Evolutionary conservation across 2,888 invertebrate species (phyloP), one percentile per base, ranked within the genome.

Genomic region (Sylvicola cinctus): DNA sequence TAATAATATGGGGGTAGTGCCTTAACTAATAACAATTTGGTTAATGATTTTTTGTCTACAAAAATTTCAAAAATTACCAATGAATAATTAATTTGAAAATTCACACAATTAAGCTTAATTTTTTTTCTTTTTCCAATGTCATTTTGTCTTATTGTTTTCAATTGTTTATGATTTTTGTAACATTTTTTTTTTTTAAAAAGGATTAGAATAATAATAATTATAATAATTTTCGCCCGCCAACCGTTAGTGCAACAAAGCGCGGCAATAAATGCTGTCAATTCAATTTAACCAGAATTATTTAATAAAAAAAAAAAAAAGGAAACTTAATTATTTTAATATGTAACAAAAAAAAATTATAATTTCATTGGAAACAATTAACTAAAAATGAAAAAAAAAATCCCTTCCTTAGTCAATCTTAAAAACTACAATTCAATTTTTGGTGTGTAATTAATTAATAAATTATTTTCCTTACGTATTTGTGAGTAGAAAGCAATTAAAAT

Each of bases 191-290:
- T 26, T 33, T 12, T 33, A 11, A 15, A 26, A 27, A 16, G 16
- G 17, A 29, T 28, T 17, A 28, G 29, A 35, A 35, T 31, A 26
- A 29, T 13, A n/a, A 20, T 29, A 11, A 28, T 26, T 34, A 29
- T 16, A 16, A 13, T 20, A 29, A 32, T 25, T 34, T 32, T 30
- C 33, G 31, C 38, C 38, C 38, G 36, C 27, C 15, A 34, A 38
- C 38, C 38, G 36, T 38, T 36, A 36, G 38, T 38, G 38, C 37
- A 38, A 27, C 36, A 36, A 33, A 36, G 36, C 36, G 15, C 32
- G 23, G 20, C 20, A 20, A 20, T 20, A 20, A 20, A 20, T 20
- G 20, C 20, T 20, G 4, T 20, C 20, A 20, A 20, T 20, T 20
- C 4, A 20, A 20, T 8, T 20, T 20, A 20, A 20, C 20, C 20